These are phyloP conservation scores for Podarcis lilfordi DNA, from an alignment of 2,797 vertebrate genomes.

Conservation along the genomic window DNA sequence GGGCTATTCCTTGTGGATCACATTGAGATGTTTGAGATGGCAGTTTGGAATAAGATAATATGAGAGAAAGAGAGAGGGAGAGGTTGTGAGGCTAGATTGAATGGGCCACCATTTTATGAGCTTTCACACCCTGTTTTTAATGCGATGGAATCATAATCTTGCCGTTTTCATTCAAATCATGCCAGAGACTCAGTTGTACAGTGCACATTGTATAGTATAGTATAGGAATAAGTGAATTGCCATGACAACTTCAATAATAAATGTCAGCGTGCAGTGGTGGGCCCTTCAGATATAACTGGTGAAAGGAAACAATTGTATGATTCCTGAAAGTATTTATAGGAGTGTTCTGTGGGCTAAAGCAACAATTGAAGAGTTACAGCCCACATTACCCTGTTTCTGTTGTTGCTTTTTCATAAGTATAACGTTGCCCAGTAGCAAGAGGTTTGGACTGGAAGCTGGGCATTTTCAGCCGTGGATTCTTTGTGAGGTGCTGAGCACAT, in stretches of 20 bases:
- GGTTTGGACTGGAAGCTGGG: neutral
- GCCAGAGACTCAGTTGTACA: neutral
- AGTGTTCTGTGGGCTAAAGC: slow-evolving; percentile 4
- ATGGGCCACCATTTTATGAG: neutral
- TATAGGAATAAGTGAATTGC: slow-evolving; percentile 13
- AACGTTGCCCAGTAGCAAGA: neutral
- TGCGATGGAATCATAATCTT: neutral
- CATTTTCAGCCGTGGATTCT: neutral
- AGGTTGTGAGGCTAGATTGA: neutral
- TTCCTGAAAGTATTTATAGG: slow-evolving; percentile 2
- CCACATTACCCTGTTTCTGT: neutral
- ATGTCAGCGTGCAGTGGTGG: neutral
- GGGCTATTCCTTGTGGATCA: neutral
- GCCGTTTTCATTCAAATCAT: neutral
- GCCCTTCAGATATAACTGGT: neutral
- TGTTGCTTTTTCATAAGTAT: neutral
- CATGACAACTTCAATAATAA: slow-evolving; percentile 33
- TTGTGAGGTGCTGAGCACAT: too few species aligned
- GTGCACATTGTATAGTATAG: neutral
- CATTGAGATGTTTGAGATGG: neutral
- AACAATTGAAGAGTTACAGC: slow-evolving; percentile 43
- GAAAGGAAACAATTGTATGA: neutral
- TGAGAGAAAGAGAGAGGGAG: neutral
- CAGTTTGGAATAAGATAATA: rapidly evolving
- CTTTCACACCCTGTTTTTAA: neutral